A percentile compares a stretch with the other conserved stretches of the same genome.
phyloP scores from a whole-genome alignment of 2,888 invertebrate species.

The Papilio protenor region DNA sequence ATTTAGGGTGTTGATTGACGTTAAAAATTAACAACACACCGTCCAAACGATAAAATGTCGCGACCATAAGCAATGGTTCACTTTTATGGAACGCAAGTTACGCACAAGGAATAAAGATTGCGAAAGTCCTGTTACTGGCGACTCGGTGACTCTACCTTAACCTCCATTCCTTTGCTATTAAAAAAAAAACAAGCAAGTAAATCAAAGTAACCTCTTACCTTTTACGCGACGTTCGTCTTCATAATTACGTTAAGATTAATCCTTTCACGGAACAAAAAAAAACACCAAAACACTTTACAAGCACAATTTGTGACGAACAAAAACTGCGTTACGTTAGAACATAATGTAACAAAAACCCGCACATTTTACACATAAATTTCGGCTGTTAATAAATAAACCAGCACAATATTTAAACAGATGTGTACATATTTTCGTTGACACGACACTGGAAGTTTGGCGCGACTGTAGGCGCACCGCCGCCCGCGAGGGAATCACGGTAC shows the following conservation, averaged over 20 bases:
- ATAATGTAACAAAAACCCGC: slow-evolving; percentile 59
- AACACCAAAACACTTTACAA: slow-evolving; percentile 71
- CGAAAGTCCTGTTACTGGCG: slow-evolving; percentile 80
- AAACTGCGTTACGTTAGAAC: slow-evolving; percentile 55
- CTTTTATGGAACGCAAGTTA: slow-evolving; percentile 75
- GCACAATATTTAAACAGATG: slow-evolving; percentile 82
- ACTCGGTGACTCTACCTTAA: slow-evolving; percentile 54
- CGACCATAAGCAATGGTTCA: slow-evolving; percentile 67
- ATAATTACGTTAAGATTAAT: slow-evolving; percentile 77
- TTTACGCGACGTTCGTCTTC: slow-evolving; percentile 69
- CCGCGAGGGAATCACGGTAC: slow-evolving; percentile 69
- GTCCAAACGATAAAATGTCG: slow-evolving; percentile 58
- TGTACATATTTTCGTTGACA: slow-evolving; percentile 79
- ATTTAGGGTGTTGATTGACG: slow-evolving; percentile 49
- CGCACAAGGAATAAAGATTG: slow-evolving; percentile 80
- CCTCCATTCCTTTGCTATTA: slow-evolving; percentile 48
- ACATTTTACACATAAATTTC: slow-evolving; percentile 66
- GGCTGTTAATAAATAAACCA: slow-evolving; percentile 68
- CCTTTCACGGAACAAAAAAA: slow-evolving; percentile 72
- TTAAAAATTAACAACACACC: slow-evolving; percentile 68
- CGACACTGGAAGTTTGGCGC: slow-evolving; percentile 61
- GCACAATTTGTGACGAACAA: slow-evolving; percentile 66
- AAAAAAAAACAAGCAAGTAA: slow-evolving; percentile 46
- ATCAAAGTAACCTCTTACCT: slow-evolving; percentile 50
- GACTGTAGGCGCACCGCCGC: slow-evolving; percentile 47